These are phyloP conservation scores for Eurois occulta DNA, from an alignment of 2,888 invertebrate species.

Conservation along the genomic window DNA sequence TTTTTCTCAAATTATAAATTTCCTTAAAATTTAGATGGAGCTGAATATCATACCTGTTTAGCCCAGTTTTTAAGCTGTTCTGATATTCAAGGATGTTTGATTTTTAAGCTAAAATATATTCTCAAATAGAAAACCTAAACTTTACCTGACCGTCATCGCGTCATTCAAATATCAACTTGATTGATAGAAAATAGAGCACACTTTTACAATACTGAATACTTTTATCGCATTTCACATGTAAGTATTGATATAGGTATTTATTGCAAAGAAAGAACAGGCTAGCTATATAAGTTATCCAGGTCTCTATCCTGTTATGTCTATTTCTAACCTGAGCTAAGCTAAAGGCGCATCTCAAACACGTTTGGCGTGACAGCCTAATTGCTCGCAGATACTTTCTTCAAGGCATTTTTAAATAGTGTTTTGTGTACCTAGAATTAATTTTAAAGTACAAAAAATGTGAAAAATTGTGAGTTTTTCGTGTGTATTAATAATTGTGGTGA, in stretches of 20 bases:
- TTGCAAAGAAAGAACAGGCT: not conserved
- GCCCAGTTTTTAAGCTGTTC: not conserved
- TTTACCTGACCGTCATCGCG: not conserved
- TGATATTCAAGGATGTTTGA: not conserved
- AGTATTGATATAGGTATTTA: too few species aligned
- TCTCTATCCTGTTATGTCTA: not conserved
- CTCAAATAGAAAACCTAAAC: not conserved
- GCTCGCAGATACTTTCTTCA: not conserved
- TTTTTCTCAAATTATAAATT: not conserved
- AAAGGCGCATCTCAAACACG: not conserved
- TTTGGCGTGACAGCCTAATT: not conserved
- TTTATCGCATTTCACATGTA: too few species aligned
- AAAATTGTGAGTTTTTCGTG: not conserved
- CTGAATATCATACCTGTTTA: not conserved
- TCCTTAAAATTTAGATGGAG: not conserved
- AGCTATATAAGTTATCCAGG: not conserved
- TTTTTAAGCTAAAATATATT: not conserved
- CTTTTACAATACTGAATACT: too few species aligned
- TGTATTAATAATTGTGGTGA: not conserved
- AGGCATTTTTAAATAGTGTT: not conserved
- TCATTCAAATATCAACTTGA: not conserved
- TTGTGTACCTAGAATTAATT: not conserved
- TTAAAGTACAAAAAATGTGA: not conserved
- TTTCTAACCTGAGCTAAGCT: not conserved
- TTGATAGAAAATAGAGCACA: not conserved